Evolutionary conservation across 2,888 invertebrate genomes (phyloP), one percentile per base, ranked within the genome.

Genomic region (Branchipolynoe longqiensis): DNA sequence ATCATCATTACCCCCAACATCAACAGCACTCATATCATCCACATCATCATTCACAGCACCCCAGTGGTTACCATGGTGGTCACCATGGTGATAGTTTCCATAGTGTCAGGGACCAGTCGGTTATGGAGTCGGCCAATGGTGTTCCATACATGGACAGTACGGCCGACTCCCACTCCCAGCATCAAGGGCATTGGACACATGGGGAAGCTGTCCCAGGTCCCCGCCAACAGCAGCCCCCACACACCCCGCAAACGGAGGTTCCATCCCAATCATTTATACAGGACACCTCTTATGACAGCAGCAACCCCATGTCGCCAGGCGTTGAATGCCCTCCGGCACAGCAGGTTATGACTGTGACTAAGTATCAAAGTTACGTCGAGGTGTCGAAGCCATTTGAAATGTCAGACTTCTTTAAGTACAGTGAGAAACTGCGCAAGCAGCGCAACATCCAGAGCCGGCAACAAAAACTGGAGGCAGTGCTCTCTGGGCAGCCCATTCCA

Each of bases 391-490:
- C 98, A 1, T 99, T 98, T 94, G 98, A 98, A 95, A 98, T 98
- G 97, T 96, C 98, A 0, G 99, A 99, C 94, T 98, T 98, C 94
- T 99, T 98, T 94, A 99, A 98, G 94, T 99, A 99, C 94, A 98
- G 98, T 83, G 98, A 98, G 4, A 98, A 98, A 93, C 97, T 97
- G 93, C 95, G 98, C 87, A 96, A 97, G 89, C 95, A 95, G 87
- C 69, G 86, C 14, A 81, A 40, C 48, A 59, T 84, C n/a, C 69
- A 84, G 48, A 84, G 28, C 54, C 62, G 38, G 12, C 84, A 84
- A 31, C 62, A 64, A 33, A 84, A 84, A 48, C 54, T 84, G 40
- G 84, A 84, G 41, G 84, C 84, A 4, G 69, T 84, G 14, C 62
- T 84, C 22, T 84, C 84, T 12, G 84, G 84, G 22, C 40, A 69